A percentile compares a stretch with the other conserved stretches of the same genome.
These are phyloP conservation scores for Hypomesus transpacificus DNA, from an alignment of 2,113 vertebrate genomes.

Conservation along the genomic window DNA sequence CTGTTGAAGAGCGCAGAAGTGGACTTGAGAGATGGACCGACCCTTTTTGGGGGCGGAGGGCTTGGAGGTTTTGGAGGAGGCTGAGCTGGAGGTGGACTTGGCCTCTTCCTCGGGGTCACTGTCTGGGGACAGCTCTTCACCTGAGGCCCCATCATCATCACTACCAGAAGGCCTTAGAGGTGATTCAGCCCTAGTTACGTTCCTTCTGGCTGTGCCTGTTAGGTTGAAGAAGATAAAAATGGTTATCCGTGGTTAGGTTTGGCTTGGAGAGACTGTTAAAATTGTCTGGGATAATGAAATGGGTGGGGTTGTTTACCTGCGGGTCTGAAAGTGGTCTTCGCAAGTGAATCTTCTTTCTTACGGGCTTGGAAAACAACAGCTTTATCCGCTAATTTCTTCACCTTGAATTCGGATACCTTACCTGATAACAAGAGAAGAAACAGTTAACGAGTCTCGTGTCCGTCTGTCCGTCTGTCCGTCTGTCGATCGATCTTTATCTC, in stretches of 20 bases:
- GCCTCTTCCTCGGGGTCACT: conserved; percentile 18
- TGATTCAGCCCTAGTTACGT: conserved; percentile 20
- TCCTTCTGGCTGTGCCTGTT: neutral
- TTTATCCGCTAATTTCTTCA: conserved; percentile 73
- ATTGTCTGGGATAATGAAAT: too few species aligned
- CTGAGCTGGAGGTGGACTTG: conserved; percentile 33
- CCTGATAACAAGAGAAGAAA: conserved; percentile 38
- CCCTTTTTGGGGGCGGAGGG: conserved; percentile 47
- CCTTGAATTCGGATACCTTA: conserved; percentile 67
- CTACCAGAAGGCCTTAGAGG: conserved; percentile 25
- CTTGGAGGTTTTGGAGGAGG: conserved; percentile 26
- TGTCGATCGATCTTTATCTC: too few species aligned
- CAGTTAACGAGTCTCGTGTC: neutral
- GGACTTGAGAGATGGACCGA: conserved; percentile 39
- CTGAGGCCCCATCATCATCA: conserved; percentile 8
- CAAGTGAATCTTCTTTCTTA: conserved; percentile 59
- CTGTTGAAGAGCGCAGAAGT: neutral
- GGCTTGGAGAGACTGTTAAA: too few species aligned
- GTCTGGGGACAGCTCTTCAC: conserved; percentile 3
- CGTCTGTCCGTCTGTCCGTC: too few species aligned
- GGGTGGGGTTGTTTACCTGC: conserved; percentile 23
- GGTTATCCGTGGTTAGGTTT: too few species aligned
- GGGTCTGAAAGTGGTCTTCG: conserved; percentile 31
- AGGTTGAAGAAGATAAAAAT: conserved; percentile 1
- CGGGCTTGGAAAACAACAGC: conserved; percentile 73